Evolutionary conservation across 2,888 invertebrate species (phyloP).

Genomic region (Muschampia plurimacula): DNA sequence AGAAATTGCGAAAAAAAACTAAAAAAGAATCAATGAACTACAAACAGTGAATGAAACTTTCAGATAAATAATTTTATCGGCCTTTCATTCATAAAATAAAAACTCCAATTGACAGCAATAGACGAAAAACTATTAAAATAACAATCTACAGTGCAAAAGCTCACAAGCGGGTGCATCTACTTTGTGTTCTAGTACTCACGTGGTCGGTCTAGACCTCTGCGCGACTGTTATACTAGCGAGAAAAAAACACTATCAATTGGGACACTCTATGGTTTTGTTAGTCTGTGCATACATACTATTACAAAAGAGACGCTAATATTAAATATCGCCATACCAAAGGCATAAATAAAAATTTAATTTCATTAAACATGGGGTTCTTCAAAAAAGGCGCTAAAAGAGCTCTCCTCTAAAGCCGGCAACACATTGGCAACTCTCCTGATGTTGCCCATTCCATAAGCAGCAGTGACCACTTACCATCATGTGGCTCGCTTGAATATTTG

Average conservation of each 20-base stretch:
- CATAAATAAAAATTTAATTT: background rate
- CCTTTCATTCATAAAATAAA: background rate
- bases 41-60: background rate
- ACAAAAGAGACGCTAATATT: background rate
- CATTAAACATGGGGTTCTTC: too few relatives aligned
- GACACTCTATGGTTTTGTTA: constrained; percentile 46
- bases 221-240: constrained; percentile 84
- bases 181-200: constrained; percentile 71
- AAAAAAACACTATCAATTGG: constrained; percentile 73
- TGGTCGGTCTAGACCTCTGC: constrained; percentile 84
- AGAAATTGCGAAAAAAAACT: background rate
- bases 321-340: background rate
- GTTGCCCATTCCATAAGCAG: too few relatives aligned
- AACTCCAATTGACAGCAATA: constrained; percentile 20
- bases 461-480: too few relatives aligned
- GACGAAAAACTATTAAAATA: constrained; percentile 11
- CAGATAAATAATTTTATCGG: too few relatives aligned
- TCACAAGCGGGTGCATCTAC: constrained; percentile 53
- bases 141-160: constrained; percentile 49
- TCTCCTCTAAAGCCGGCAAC: too few relatives aligned
- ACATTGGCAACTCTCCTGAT: too few relatives aligned
- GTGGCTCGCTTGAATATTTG: too few relatives aligned
- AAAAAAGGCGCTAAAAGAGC: too few relatives aligned
- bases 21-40: background rate
- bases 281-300: constrained; percentile 27